Conservation (phyloP, 2,113 vertebrate species). For the Eubucco bourcierii region DNA sequence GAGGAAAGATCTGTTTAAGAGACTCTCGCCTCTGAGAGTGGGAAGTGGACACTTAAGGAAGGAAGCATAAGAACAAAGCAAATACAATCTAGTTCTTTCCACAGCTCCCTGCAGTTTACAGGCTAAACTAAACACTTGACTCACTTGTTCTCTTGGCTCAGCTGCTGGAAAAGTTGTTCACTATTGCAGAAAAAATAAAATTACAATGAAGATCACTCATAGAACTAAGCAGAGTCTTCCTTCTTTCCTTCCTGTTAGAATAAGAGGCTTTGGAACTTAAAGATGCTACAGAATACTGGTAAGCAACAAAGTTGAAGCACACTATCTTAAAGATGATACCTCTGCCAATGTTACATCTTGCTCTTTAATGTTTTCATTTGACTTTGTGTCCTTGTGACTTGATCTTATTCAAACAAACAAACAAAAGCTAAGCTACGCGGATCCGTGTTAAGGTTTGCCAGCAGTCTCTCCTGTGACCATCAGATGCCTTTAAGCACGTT, state of each 20-base stretch:
- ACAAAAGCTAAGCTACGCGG: not conserved
- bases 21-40: not conserved
- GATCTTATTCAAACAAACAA: not conserved
- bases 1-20: not conserved
- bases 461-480: not conserved
- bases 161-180: not conserved
- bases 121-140: conserved; percentile 23
- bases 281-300: not conserved
- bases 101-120: not conserved
- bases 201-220: not conserved
- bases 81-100: not conserved
- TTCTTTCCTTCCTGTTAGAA: not conserved
- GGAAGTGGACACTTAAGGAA: not conserved
- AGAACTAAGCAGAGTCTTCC: not conserved
- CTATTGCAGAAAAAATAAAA: conserved; percentile 35
- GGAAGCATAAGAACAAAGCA: not conserved
- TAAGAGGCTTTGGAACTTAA: not conserved
- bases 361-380: not conserved
- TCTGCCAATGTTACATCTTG: not conserved
- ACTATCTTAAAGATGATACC: not conserved
- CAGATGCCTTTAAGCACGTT: not conserved
- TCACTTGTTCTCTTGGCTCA: not conserved
- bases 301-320: not conserved
- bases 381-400: not conserved
- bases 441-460: not conserved